These are phyloP conservation scores for Eupithecia inturbata DNA, from an alignment of 2,888 invertebrate species.

Conservation along the genomic window DNA sequence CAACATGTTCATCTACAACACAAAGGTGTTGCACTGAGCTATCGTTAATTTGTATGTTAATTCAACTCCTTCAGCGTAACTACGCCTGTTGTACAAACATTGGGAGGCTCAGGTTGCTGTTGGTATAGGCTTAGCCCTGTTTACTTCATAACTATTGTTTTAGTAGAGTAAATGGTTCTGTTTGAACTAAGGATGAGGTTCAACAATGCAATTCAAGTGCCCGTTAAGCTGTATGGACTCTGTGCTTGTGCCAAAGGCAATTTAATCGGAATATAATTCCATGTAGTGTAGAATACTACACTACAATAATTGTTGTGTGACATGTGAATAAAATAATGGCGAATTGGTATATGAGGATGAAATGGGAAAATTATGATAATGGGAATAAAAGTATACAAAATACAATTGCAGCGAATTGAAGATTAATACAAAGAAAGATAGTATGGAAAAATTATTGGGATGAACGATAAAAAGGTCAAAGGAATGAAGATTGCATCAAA, in stretches of 20 bases:
- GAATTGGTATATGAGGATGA: neutral
- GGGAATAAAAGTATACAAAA: neutral
- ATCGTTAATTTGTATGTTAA: conserved; percentile 38
- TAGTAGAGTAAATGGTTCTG: conserved; percentile 7
- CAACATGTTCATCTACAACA: neutral
- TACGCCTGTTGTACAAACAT: conserved; percentile 34
- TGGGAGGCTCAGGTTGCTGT: conserved; percentile 53
- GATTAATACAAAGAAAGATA: too few relatives aligned
- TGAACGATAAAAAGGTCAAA: too few relatives aligned
- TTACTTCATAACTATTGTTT: conserved; percentile 22
- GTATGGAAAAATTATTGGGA: too few relatives aligned
- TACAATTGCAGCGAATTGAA: too few relatives aligned
- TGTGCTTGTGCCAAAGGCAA: neutral
- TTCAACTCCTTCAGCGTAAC: conserved; percentile 22
- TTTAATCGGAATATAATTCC: neutral
- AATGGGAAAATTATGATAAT: neutral
- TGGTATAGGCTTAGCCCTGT: conserved; percentile 29
- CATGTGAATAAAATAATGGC: neutral
- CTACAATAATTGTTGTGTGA: neutral
- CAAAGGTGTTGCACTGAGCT: conserved; percentile 22
- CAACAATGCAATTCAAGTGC: neutral
- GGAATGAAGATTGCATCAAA: too few relatives aligned
- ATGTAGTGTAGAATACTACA: neutral
- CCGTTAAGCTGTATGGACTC: neutral
- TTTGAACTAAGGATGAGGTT: conserved; percentile 8